Percentiles rank a stretch among this genome's conserved stretches.
These are phyloP conservation scores for Salvelinus sp. DNA, from an alignment of 2,113 vertebrate species.

Conservation along the genomic window DNA sequence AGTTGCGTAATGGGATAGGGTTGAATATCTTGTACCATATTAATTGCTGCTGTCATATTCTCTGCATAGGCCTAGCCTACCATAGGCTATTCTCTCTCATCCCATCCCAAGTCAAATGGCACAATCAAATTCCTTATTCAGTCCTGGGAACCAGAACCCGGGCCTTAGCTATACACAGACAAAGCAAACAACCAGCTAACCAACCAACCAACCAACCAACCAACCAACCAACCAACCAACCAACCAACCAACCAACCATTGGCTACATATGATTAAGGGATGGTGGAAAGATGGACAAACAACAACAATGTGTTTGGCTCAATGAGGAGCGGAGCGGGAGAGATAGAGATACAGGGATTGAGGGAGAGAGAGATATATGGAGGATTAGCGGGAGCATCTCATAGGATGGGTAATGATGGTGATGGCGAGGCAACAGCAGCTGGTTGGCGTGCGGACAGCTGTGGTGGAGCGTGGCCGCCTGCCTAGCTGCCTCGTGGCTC, in stretches of 20 bases:
- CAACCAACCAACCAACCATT: neutral
- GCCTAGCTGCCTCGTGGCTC: conserved; percentile 22
- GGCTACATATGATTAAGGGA: neutral
- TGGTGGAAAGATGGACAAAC: neutral
- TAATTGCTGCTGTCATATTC: conserved; percentile 49
- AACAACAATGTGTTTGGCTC: neutral
- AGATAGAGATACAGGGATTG: neutral
- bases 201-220: neutral
- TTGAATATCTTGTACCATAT: conserved; percentile 48
- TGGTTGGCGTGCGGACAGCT: conserved; percentile 49
- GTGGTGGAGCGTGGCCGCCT: conserved; percentile 12
- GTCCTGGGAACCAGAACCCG: conserved; percentile 35
- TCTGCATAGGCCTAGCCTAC: conserved; percentile 37
- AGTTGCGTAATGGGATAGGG: conserved; percentile 52
- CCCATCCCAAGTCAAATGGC: neutral
- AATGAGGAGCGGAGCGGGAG: conserved; percentile 28
- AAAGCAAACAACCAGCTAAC: no score
- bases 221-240: neutral
- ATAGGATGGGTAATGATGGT: conserved; percentile 26
- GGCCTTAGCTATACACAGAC: conserved; percentile 16
- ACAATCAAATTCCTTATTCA: conserved; percentile 34
- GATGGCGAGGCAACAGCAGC: conserved; percentile 23
- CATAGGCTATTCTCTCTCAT: neutral
- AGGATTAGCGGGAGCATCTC: conserved; percentile 39
- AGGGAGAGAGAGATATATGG: conserved; percentile 10